A percentile compares a stretch with the other conserved stretches of the same genome.
Conservation (phyloP, 2,888 invertebrate genomes). For the Chirona hameri region DNA sequence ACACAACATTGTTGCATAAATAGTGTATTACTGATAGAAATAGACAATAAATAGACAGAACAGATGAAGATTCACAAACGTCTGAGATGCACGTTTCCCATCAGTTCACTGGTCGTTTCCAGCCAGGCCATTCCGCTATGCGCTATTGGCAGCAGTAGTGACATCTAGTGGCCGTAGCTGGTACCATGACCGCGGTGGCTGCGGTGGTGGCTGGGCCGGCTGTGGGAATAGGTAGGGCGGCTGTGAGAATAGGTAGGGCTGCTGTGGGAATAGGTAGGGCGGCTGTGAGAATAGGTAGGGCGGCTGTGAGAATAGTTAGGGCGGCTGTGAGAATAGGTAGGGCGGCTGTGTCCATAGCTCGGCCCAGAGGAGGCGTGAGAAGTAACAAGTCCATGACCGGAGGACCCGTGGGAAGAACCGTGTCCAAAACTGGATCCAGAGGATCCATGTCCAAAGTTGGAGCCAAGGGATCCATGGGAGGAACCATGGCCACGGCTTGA, state of each 20-base stretch:
- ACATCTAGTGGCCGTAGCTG: neutral
- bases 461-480: neutral
- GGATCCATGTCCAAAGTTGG: no score
- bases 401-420: neutral
- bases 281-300: neutral
- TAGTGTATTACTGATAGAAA: no score
- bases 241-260: neutral
- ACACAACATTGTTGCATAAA: no score
- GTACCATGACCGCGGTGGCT: neutral
- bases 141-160: no score
- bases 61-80: no score
- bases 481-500: neutral
- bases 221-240: neutral
- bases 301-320: no score
- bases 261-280: neutral
- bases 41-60: no score
- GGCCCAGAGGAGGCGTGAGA: neutral
- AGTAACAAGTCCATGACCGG: no score
- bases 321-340: no score
- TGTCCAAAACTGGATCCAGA: neutral
- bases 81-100: no score
- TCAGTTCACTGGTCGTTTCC: no score
- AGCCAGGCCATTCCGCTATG: no score
- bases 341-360: neutral
- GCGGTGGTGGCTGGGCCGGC: neutral